Conservation (phyloP, 2,797 vertebrate genomes). For the Pangasius macronema region DNA sequence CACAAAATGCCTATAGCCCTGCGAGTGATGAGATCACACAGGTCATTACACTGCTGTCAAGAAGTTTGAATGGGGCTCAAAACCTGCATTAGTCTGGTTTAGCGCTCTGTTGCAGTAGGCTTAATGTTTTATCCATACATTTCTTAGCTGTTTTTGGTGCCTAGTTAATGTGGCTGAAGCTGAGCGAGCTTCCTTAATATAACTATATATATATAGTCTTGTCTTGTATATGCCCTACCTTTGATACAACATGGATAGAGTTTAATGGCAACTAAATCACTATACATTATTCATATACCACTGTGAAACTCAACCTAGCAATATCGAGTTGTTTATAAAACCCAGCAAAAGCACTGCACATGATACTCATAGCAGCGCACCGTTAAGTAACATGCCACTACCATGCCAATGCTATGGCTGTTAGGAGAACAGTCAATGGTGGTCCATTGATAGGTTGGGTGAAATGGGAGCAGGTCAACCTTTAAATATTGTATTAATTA, state of each 20-base stretch:
- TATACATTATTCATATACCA: background rate
- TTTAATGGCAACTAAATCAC: background rate
- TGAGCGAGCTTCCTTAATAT: background rate
- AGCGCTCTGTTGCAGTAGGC: background rate
- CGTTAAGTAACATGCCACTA: background rate
- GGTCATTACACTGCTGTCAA: conserved; percentile 36
- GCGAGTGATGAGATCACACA: background rate
- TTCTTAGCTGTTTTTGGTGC: too few relatives aligned
- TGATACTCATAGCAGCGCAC: background rate
- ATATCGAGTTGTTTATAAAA: background rate
- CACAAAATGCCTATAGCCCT: background rate
- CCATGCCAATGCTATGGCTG: background rate
- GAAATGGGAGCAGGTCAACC: background rate
- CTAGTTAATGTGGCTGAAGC: background rate
- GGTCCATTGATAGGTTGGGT: background rate
- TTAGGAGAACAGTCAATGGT: background rate
- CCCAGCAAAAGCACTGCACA: background rate
- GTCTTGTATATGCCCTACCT: background rate
- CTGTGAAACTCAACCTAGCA: background rate
- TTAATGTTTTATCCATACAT: background rate
- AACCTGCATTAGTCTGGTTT: conserved; percentile 15
- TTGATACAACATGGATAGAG: background rate
- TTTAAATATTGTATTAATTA: too few relatives aligned
- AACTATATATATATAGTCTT: background rate
- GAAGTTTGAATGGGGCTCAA: conserved; percentile 17